Conservation (phyloP, 2,797 vertebrate genomes). For the Cynodonichthys magdalenae region DNA sequence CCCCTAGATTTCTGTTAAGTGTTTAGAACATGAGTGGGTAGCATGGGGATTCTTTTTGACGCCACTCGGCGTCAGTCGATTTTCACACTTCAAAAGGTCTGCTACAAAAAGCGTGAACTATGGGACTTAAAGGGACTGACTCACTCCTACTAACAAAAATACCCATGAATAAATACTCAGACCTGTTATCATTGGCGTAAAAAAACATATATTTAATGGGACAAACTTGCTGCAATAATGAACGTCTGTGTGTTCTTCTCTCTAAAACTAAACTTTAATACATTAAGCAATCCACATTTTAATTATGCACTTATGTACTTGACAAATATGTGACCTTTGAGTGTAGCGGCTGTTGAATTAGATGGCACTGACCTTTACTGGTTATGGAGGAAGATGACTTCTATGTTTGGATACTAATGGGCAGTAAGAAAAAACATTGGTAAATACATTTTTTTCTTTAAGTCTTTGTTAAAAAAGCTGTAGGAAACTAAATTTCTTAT, state of each 20-base stretch:
- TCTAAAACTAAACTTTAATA: slow-evolving; percentile 41
- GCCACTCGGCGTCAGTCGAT: slow-evolving; percentile 43
- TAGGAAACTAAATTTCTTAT: too few species aligned
- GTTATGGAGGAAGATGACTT: slow-evolving; percentile 5
- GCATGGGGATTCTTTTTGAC: slow-evolving; percentile 49
- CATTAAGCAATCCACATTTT: slow-evolving; percentile 52
- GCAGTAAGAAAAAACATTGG: background rate
- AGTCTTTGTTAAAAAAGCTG: background rate
- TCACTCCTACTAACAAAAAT: slow-evolving; percentile 32
- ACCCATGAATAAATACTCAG: slow-evolving; percentile 40
- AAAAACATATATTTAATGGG: slow-evolving; percentile 35
- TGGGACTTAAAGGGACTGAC: slow-evolving; percentile 19
- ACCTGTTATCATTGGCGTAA: slow-evolving; percentile 49
- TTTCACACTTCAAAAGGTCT: slow-evolving; percentile 69
- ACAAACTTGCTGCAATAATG: slow-evolving; percentile 55
- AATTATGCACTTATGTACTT: slow-evolving; percentile 57
- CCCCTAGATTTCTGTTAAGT: slow-evolving; percentile 36
- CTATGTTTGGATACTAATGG: slow-evolving; percentile 6
- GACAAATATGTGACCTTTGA: slow-evolving; percentile 57
- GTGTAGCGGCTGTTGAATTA: slow-evolving; percentile 46
- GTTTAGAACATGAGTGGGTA: slow-evolving; percentile 39
- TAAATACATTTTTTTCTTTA: slow-evolving; percentile 6
- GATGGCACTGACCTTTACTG: slow-evolving; percentile 62
- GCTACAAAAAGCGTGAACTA: slow-evolving; percentile 46
- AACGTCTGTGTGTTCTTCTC: slow-evolving; percentile 39